Evolutionary conservation across 2,888 invertebrate genomes (phyloP), one percentile per base, ranked within the genome.

Genomic region (Lysandra coridon): DNA sequence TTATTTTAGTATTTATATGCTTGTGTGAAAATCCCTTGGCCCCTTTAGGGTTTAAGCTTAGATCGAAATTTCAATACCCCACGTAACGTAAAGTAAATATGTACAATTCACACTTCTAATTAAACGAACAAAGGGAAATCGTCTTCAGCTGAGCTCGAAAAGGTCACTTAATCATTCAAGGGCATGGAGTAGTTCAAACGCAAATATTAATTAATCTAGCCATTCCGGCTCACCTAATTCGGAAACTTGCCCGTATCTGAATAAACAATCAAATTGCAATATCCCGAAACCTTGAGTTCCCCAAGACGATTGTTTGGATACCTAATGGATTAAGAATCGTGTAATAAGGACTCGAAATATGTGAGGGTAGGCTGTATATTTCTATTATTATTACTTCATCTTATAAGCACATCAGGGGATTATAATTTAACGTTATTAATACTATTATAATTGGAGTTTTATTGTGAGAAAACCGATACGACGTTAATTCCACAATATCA

Each of bases 141-240:
- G 89, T 88, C 89, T 89, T 60, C 78, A 60, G 79, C 79, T 79
- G 76, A 62, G 64, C 90, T 91, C 91, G 88, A 90, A 90, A 90
- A 90, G 91, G 91, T 90, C 90, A 87, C 88, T 91, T 92, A 92
- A 92, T 93, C 91, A 92, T 91, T 90, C 90, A 91, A 91, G 90
- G 91, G 89, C 91, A 90, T 86, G 88, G 89, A 90, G 33, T 91
- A 91, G 91, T 91, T 91, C 87, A 90, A 93, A 92, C 88, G 91
- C 92, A 93, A 93, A 93, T 92, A 93, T 93, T 93, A 93, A 93
- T 93, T 93, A 93, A 90, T 90, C 89, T 89, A 89, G 89, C 89
- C 87, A 89, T 93, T 91, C 89, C 89, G 90, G 89, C 86, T 91
- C 89, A 91, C 91, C 90, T 92, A 92, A 92, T 92, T 91, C 86